Evolutionary conservation across 2,113 vertebrate genomes (phyloP), one percentile per base, ranked within the genome.

Genomic region (Brachyhypopomus occidentalis): DNA sequence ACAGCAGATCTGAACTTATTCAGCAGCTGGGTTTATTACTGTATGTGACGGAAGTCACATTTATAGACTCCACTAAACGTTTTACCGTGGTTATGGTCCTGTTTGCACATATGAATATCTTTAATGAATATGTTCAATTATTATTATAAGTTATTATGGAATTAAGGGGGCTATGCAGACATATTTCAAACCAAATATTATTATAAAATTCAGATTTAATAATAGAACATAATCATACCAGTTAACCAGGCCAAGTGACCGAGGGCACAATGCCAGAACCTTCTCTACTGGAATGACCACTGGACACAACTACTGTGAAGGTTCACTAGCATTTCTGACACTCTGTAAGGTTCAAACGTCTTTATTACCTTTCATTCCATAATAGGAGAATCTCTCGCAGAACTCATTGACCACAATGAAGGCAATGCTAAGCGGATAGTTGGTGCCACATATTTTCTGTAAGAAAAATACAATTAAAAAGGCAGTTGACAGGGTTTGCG

Each of bases 371-470:
- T 95, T 95, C 97, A 99, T 98, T 91, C 98, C 98, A 96, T 99
- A 99, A 92, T 96, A 98, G 88, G 98, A 99, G 92, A 99, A 99
- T 19, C 98, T 95, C 76, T 99, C 98, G 0, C 98, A 99, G 94
- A 99, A 99, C 91, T 99, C 98, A 0, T 98, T 99, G 89, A 98
- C 96, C 86, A 99, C 95, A 0, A 99, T 95, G 91, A 98, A 99
- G 84, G 92, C 92, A 80, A 99, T 98, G 92, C 98, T 98, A 77
- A 93, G 34, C 0, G 98, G 98, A 75, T 97, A 99, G 79, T 95
- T 98, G 86, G 96, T 96, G 16, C 96, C 96, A 90, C 93, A 98
- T 58, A 98, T 71, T 94, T 94, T 96, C 97, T 99, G 64, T 97
- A 66, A 55, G 4, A 34, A 71, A 2, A 19, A 16, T 70, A 11